phyloP scores from a whole-genome alignment of 30 jellyfish, hydroid and myxozoan species.

The Chrysaora quinquecirrha region DNA sequence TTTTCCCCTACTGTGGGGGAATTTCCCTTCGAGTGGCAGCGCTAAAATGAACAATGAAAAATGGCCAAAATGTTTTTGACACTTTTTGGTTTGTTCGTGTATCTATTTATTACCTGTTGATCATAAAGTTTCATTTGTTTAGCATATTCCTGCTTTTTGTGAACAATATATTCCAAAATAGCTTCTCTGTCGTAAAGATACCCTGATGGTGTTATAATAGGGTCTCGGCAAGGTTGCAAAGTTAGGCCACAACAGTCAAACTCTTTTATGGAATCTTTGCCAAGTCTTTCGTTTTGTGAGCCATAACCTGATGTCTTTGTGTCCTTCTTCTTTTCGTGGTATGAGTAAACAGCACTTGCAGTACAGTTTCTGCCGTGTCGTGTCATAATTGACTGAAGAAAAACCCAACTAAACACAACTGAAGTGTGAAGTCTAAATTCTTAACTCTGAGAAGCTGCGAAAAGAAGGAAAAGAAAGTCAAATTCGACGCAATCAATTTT shows the following conservation, averaged over 20 bases:
- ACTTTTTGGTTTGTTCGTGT: too few species aligned
- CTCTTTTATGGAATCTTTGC: constrained; percentile 91
- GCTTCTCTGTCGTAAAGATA: constrained; percentile 94
- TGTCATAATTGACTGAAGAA: constrained; percentile 65
- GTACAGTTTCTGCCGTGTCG: constrained; percentile 96
- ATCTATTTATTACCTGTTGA: constrained; percentile 96
- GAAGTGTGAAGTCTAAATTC: too few species aligned
- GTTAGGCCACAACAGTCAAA: constrained; percentile 97
- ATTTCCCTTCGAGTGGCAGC: too few species aligned
- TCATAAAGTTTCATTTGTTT: constrained; percentile 78
- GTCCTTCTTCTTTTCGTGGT: constrained; percentile 95
- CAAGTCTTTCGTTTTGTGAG: constrained; percentile 78
- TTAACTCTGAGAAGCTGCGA: too few species aligned
- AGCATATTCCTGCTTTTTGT: constrained; percentile 80
- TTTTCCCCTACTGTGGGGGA: too few species aligned
- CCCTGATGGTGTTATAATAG: constrained; percentile 94
- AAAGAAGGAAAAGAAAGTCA: too few species aligned
- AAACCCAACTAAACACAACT: too few species aligned
- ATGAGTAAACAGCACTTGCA: constrained; percentile 97
- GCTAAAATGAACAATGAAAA: too few species aligned
- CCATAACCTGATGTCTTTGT: constrained; percentile 97
- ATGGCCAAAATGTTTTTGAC: too few species aligned
- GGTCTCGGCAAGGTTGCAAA: constrained; percentile 95
- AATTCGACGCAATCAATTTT: too few species aligned
- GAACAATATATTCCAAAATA: constrained; percentile 80